Conservation (phyloP, 1,140 invertebrate genomes). For the Subanguina moxae region DNA sequence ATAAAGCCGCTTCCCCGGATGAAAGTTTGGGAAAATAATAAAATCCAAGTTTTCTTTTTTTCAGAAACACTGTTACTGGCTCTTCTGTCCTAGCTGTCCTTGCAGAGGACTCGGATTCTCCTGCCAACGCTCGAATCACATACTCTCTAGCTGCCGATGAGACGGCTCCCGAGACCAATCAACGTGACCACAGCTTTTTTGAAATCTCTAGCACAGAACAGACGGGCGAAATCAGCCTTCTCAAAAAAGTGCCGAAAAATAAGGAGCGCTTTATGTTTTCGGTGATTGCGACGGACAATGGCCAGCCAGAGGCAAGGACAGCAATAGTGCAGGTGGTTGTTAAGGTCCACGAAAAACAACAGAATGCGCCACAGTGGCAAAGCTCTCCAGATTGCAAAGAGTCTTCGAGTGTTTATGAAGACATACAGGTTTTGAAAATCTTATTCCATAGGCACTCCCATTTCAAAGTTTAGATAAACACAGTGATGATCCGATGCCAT, state of each 20-base stretch:
- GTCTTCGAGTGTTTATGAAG: constrained; percentile 39
- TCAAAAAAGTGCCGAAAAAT: constrained; percentile 36
- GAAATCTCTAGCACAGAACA: constrained; percentile 21
- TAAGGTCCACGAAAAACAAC: constrained; percentile 48
- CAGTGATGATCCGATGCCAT: constrained; percentile 43
- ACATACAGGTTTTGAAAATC: constrained; percentile 24
- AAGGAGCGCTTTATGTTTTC: constrained; percentile 38
- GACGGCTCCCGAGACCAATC: constrained; percentile 39
- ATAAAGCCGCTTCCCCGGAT: too few species aligned
- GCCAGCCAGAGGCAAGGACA: constrained; percentile 39
- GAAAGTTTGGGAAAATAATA: too few species aligned
- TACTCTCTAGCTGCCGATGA: constrained; percentile 45
- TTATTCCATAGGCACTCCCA: too few species aligned
- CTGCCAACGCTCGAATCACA: constrained; percentile 50
- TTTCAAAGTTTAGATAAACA: constrained; percentile 40
- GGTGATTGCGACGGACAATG: constrained; percentile 54
- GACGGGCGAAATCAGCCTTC: constrained; percentile 45
- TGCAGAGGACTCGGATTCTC: constrained; percentile 50
- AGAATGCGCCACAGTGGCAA: constrained; percentile 45
- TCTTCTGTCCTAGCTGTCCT: constrained; percentile 49
- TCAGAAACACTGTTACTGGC: constrained; percentile 19
- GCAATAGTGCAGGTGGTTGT: constrained; percentile 43
- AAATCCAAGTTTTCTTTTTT: too few species aligned
- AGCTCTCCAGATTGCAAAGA: constrained; percentile 29
- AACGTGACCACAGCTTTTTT: constrained; percentile 42